Base-by-base conservation (phyloP, 1,140 invertebrate genomes). In the Eulimnadia texana region DNA sequence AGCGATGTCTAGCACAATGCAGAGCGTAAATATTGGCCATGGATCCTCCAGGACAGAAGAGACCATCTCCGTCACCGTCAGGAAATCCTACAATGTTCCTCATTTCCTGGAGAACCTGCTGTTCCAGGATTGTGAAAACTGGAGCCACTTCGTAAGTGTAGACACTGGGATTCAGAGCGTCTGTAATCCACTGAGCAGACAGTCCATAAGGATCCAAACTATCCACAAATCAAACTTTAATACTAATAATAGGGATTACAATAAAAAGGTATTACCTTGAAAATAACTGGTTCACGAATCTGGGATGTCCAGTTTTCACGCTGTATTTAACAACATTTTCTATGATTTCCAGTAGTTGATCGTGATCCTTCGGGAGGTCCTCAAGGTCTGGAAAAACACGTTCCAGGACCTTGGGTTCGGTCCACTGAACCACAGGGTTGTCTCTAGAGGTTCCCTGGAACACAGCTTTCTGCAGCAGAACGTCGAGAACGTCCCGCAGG, bases 11-110 rank as follows among this genome's bases (percentile, higher is more conserved):
- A 2, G 93, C 93, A 62, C 90, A 81, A 68, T 88, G 88, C 60
- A 98, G 90, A 13, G 88, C 93, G 71, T 98, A 98, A 62, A 93
- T 85, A 71, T 98, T 98, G 2, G 93, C 87, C 65, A 97, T 86
- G 0, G 92, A 93, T 0, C 94, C 94, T 28, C 94, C 94, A 10
- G 94, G 94, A 69, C 88, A 90, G 73, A 98, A 96, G 52, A 97
- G 90, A 73, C 91, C 89, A 13, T 86, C 84, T 0, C 83, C 84
- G 50, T 80, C 76, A 0, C 84, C 86, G 11, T 81, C 73, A 3
- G 78, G 73, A 79, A 86, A 97, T 0, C 94, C 93, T 33, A 98
- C 81, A 20, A 90, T 82, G 19, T 75, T 74, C 47, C 90, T 78
- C 92, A 98, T 96, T 68, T 89, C 84, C 1, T 72, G 68, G 29